phyloP scores from a whole-genome alignment of 2,113 vertebrate species.

The Origma solitaria region DNA sequence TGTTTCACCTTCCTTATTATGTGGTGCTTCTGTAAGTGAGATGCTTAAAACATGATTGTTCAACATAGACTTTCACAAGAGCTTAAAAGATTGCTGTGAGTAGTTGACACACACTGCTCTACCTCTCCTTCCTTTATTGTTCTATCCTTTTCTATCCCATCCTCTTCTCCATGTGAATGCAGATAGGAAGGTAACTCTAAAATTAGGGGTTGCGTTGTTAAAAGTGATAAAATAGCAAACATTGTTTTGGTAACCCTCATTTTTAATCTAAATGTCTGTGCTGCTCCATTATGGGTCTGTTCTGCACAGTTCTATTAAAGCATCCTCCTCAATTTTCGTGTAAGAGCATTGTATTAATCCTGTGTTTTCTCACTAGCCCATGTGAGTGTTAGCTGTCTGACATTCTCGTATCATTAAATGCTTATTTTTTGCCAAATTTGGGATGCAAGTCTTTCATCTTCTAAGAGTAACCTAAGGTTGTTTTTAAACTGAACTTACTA shows the following conservation, averaged over 20 bases:
- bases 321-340: slow-evolving; percentile 53
- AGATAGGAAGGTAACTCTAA: slow-evolving; percentile 21
- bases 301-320: slow-evolving; percentile 44
- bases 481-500: slow-evolving; percentile 59
- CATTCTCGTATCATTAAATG: slow-evolving; percentile 14
- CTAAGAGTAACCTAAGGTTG: slow-evolving; percentile 62
- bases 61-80: background rate
- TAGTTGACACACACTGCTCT: background rate
- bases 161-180: slow-evolving; percentile 20
- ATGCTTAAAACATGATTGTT: background rate
- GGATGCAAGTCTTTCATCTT: slow-evolving; percentile 14
- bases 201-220: slow-evolving; percentile 24
- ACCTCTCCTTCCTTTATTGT: background rate
- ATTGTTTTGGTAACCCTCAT: background rate
- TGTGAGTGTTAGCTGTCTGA: slow-evolving; percentile 43
- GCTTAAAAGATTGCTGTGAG: background rate
- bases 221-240: slow-evolving; percentile 30
- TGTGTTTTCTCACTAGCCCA: slow-evolving; percentile 2
- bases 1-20: background rate
- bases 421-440: slow-evolving; percentile 20
- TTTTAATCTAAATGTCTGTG: slow-evolving; percentile 43
- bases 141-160: background rate
- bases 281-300: slow-evolving; percentile 10
- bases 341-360: slow-evolving; percentile 35
- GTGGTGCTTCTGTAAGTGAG: background rate